Evolutionary conservation across 2,888 invertebrate species (phyloP), one percentile per base, ranked within the genome.

Genomic region (Acronicta psi): DNA sequence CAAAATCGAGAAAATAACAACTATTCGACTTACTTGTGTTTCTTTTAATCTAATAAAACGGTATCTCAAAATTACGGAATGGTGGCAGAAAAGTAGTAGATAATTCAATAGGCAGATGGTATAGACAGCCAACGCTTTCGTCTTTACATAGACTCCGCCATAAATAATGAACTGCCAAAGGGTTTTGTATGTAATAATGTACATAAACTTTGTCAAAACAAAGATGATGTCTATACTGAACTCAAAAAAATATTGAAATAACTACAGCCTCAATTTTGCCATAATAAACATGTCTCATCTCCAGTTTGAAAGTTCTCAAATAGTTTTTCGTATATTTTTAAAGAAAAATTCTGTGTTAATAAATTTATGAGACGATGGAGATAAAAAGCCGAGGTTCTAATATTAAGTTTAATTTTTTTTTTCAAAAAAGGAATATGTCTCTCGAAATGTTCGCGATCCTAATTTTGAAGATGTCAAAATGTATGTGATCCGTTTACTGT

Each of bases 391-490:
- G 68, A 16, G 72, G 52, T 66, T 50, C 31, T 60, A 56, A 52
- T 29, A 14, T 56, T 51, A 41, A 52, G 42, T 14, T 47, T 17
- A 42, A 8, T 46, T 34, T 46, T 31, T 42, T 45, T 54, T 46
- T 50, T 29, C 16, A 45, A 46, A 59, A 43, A 59, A 46, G 66
- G 45, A 71, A 37, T 65, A 60, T 38, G 59, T 59, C 49, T 68
- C 68, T 72, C 58, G 62, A 56, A 29, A 52, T 46, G 25, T 17
- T 31, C 38, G 51, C 38, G 77, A 76, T 76, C 75, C 75, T 76
- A 20, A 65, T 75, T 75, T 75, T 76, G 70, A 51, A 16, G 29
- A 44, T 60, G 23, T 76, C 75, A 75, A 75, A 75, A 75, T 75
- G 62, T 75, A 62, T 46, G 75, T 52, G 75, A 75, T 75, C 63